A percentile compares a stretch with the other conserved stretches of the same genome.
Conservation (phyloP, 2,888 invertebrate genomes). For the Temnothorax unifasciatus region DNA sequence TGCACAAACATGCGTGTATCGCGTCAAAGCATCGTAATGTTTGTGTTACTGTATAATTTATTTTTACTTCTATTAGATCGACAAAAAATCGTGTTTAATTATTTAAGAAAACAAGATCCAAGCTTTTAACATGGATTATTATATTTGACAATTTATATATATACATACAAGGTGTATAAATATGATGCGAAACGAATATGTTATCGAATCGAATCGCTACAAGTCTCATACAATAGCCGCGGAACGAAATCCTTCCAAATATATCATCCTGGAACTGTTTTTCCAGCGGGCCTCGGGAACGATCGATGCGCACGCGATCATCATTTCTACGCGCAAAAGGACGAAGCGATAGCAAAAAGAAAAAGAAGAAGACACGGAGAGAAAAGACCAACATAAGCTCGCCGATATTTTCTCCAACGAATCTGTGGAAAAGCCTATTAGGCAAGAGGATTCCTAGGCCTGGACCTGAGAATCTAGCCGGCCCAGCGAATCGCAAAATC, state of each 20-base stretch:
- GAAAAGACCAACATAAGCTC: slow-evolving; percentile 58
- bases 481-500: slow-evolving; percentile 80
- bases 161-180: neutral
- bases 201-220: neutral
- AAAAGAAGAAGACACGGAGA: slow-evolving; percentile 21
- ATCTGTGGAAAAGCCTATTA: slow-evolving; percentile 80
- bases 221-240: neutral
- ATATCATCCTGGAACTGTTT: slow-evolving; percentile 64
- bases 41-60: neutral
- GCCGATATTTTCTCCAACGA: slow-evolving; percentile 74
- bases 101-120: neutral
- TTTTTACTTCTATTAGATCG: neutral
- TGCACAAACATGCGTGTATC: neutral
- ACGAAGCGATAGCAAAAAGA: neutral
- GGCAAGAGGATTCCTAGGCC: slow-evolving; percentile 63
- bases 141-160: neutral
- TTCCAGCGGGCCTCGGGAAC: slow-evolving; percentile 64
- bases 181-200: neutral
- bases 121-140: neutral
- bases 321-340: slow-evolving; percentile 68
- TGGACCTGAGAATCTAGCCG: slow-evolving; percentile 58
- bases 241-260: slow-evolving; percentile 2
- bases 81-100: neutral
- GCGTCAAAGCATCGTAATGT: neutral
- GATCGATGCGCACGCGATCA: slow-evolving; percentile 63